Conservation (phyloP, 2,797 vertebrate genomes). For the Erpetoichthys calabaricus region DNA sequence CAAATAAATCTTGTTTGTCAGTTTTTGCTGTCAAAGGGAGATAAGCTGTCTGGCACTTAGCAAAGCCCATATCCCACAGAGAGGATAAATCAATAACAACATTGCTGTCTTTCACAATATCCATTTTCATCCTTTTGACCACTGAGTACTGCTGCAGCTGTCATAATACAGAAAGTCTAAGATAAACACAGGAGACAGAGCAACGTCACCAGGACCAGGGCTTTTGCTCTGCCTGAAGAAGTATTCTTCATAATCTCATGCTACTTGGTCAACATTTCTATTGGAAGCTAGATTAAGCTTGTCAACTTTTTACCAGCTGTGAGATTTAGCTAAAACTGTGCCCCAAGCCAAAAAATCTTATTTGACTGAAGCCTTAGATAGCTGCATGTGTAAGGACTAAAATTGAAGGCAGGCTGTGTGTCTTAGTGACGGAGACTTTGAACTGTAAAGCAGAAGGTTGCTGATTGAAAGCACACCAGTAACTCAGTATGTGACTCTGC, state of each 20-base stretch:
- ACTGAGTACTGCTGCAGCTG: slow-evolving; percentile 3
- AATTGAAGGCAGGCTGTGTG: too few species aligned
- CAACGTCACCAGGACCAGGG: slow-evolving; percentile 1
- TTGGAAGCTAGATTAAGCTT: too few species aligned
- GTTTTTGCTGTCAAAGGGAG: slow-evolving; percentile 6
- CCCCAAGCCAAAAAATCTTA: too few species aligned
- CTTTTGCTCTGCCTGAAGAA: neutral
- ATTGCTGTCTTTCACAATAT: slow-evolving; percentile 11
- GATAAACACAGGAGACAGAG: neutral
- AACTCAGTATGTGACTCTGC: too few species aligned
- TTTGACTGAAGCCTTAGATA: too few species aligned
- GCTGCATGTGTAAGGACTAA: too few species aligned
- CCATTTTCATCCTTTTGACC: slow-evolving; percentile 7
- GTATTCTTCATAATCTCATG: slow-evolving; percentile 2
- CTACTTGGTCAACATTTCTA: too few species aligned
- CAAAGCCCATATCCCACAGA: slow-evolving; percentile 5
- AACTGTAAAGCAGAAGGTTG: too few species aligned
- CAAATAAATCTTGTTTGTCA: slow-evolving; percentile 7
- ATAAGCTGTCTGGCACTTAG: slow-evolving; percentile 9
- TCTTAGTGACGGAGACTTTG: too few species aligned
- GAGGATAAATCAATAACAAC: slow-evolving; percentile 10
- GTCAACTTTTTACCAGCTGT: too few species aligned
- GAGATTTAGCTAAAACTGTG: too few species aligned
- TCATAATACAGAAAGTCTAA: slow-evolving; percentile 2
- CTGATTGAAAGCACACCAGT: too few species aligned